phyloP scores from a whole-genome alignment of 2,888 invertebrate genomes.

The Antheraea assamensis region DNA sequence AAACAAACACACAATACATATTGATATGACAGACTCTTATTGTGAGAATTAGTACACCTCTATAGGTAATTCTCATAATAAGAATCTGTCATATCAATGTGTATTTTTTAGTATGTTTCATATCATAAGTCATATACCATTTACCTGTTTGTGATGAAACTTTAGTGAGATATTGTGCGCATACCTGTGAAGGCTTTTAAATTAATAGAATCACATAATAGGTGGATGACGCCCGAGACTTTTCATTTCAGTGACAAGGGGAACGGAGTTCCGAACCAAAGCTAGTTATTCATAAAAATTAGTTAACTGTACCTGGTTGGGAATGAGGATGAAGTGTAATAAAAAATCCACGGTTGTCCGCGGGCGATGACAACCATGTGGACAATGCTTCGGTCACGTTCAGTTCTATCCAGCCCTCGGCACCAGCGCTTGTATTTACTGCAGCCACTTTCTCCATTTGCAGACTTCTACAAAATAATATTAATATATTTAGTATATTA shows the following conservation, averaged over 20 bases:
- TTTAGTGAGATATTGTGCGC: no score
- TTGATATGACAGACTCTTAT: no score
- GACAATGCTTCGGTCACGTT: slow-evolving; percentile 91
- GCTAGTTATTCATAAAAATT: not conserved
- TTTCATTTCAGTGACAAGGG: not conserved
- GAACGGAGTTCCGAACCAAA: not conserved
- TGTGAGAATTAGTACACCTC: no score
- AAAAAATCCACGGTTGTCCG: slow-evolving; percentile 92
- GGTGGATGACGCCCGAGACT: not conserved
- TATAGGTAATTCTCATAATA: no score
- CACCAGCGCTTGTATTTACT: slow-evolving; percentile 88
- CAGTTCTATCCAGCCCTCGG: slow-evolving; percentile 93
- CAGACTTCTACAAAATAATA: slow-evolving; percentile 78
- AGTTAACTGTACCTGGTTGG: slow-evolving; percentile 81
- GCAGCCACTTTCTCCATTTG: slow-evolving; percentile 89
- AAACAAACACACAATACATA: no score
- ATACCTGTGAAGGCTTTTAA: not conserved
- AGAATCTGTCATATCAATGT: no score
- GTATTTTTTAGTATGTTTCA: no score
- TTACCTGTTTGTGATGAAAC: no score
- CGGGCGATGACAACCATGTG: slow-evolving; percentile 90
- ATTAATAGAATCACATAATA: not conserved
- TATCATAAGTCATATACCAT: no score
- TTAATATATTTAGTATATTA: not conserved
- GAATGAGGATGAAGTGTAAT: slow-evolving; percentile 88